Evolutionary conservation across 2,797 vertebrate genomes (phyloP), one percentile per base, ranked within the genome.

Genomic region (Enteromius fasciolatus): DNA sequence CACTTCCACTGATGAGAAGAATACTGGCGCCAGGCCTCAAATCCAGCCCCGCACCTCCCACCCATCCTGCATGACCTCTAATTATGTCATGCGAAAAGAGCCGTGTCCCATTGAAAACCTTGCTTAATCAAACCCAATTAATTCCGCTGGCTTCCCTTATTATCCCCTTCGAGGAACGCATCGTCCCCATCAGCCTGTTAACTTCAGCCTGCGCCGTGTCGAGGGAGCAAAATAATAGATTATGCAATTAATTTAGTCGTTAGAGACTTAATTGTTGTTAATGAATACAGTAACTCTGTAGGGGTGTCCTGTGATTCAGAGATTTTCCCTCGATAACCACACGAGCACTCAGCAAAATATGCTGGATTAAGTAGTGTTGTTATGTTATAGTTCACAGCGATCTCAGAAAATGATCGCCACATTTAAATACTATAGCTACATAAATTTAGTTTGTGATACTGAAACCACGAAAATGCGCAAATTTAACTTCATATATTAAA

Each of bases 71-170:
- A 89, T 93, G 94, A 94, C 93, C 94, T 94, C 92, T 87, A 94
- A 95, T 96, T 94, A 95, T 95, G 95, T 96, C 94, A 94, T 95
- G 94, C 92, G 92, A 94, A 94, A 94, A 95, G 73, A 95, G 89
- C 94, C 91, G 91, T 93, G 91, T 93, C 93, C 93, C 92, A 94
- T 93, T 94, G 91, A 94, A 94, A 94, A 93, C 92, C 93, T 93
- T 90, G 86, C 92, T 93, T 93, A 94, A 95, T 96, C 95, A 96
- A 94, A 94, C 92, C 94, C 93, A 92, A 95, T 97, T 97, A 96
- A 95, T 97, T 96, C 96, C 94, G 93, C 96, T 94, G 90, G 92
- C 93, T 94, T 95, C 92, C 91, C 93, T 91, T 94, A 94, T 96
- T 96, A 94, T 95, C 90, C 93, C 87, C 72, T 85, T 59, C 86